Evolutionary conservation across 2,797 vertebrate species (phyloP).

Genomic region (Sebastes steindachneri): DNA sequence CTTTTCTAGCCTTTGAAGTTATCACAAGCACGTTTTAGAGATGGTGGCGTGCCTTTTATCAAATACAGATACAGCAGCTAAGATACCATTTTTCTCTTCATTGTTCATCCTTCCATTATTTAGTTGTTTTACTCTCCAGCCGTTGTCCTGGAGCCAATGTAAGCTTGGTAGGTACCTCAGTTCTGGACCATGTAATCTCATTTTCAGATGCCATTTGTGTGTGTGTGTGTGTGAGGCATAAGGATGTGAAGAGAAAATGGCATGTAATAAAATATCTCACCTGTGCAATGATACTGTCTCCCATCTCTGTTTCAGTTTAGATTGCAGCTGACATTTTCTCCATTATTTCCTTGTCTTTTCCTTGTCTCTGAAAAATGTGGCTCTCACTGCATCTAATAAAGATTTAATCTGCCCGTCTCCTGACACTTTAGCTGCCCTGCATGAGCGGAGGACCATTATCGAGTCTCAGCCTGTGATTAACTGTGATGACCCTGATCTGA

Average conservation of each 20-base stretch:
- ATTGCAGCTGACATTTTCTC: slow-evolving; percentile 14
- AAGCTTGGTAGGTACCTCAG: slow-evolving; percentile 28
- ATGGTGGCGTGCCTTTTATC: slow-evolving; percentile 43
- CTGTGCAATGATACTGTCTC: slow-evolving; percentile 59
- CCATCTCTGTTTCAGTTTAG: slow-evolving; percentile 37
- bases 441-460: slow-evolving; percentile 69
- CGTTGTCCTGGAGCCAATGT: slow-evolving; percentile 14
- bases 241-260: slow-evolving; percentile 53
- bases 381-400: slow-evolving; percentile 50
- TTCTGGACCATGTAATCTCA: slow-evolving; percentile 24
- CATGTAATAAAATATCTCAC: slow-evolving; percentile 80
- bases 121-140: not conserved
- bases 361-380: slow-evolving; percentile 8
- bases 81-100: not conserved
- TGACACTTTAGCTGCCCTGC: slow-evolving; percentile 64
- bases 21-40: not conserved
- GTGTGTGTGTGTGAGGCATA: not conserved
- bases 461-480: slow-evolving; percentile 65
- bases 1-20: slow-evolving; percentile 10
- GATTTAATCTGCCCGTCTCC: slow-evolving; percentile 54
- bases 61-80: slow-evolving; percentile 16
- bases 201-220: slow-evolving; percentile 25
- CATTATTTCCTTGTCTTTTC: slow-evolving; percentile 21
- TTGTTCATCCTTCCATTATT: not conserved
- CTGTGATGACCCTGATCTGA: slow-evolving; percentile 73